Percentiles rank a stretch among this genome's conserved stretches.
Conservation (phyloP, 2,113 vertebrate species). For the Alces alces region DNA sequence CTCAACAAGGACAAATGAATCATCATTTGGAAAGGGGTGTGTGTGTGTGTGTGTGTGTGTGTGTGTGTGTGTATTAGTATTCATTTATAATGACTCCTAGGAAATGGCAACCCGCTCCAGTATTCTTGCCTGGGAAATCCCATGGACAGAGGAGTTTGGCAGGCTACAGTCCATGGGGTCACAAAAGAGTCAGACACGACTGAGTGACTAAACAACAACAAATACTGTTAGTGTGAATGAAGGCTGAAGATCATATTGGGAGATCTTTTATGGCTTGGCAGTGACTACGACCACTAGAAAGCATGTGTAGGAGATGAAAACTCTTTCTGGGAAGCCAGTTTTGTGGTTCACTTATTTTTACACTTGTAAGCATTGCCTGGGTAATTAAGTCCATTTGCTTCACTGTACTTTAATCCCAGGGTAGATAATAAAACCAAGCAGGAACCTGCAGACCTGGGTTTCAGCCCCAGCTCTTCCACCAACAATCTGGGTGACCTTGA, state of each 20-base stretch:
- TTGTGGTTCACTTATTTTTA: neutral
- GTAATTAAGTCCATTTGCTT: neutral
- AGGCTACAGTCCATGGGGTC: neutral
- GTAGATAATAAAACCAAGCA: neutral
- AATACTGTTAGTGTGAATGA: neutral
- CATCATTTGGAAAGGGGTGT: neutral
- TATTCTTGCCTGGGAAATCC: neutral
- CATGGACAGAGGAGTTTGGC: neutral
- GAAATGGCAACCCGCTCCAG: neutral
- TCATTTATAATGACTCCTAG: neutral
- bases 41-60: neutral
- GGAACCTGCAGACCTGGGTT: neutral
- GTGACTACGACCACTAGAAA: neutral
- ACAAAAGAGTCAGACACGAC: neutral
- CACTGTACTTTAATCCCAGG: neutral
- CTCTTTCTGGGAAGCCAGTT: neutral
- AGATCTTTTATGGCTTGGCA: neutral
- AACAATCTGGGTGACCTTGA: neutral
- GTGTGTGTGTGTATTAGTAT: neutral
- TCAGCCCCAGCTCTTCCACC: neutral
- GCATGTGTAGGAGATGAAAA: neutral
- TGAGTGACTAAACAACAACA: neutral
- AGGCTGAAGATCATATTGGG: neutral
- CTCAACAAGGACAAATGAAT: neutral
- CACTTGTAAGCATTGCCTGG: neutral